Conservation (phyloP, 1,140 invertebrate species). For the Spodoptera litura region DNA sequence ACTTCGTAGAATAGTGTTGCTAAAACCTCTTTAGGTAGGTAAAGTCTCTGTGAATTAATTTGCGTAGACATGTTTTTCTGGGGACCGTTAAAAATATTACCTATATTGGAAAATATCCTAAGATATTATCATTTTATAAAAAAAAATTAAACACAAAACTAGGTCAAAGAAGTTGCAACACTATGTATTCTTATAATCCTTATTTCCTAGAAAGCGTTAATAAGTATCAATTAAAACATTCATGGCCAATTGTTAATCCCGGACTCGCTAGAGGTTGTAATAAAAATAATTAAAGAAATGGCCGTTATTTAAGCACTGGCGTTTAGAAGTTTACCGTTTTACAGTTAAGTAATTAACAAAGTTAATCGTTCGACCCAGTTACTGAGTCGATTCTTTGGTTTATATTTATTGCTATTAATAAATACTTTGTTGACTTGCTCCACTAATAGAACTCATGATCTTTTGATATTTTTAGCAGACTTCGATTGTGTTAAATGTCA, state of each 20-base stretch:
- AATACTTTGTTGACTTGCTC: conserved; percentile 2
- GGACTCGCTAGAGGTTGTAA: not conserved
- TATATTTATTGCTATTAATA: conserved; percentile 24
- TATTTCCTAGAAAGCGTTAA: too few species aligned
- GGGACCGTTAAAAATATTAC: too few species aligned
- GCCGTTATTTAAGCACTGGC: conserved; percentile 16
- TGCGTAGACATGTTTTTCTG: too few species aligned
- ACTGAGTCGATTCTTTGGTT: conserved; percentile 14
- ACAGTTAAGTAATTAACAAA: conserved; percentile 34
- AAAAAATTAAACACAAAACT: too few species aligned
- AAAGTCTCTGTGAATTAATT: too few species aligned
- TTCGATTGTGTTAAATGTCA: not conserved
- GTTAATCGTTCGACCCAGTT: conserved; percentile 34
- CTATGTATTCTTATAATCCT: too few species aligned
- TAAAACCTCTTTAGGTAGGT: too few species aligned
- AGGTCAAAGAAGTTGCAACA: too few species aligned
- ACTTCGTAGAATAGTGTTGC: too few species aligned
- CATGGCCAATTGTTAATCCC: not conserved
- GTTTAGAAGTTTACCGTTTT: conserved; percentile 7
- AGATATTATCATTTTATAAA: too few species aligned
- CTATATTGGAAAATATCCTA: too few species aligned
- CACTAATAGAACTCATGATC: not conserved
- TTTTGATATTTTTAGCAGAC: conserved; percentile 3
- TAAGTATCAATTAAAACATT: too few species aligned
- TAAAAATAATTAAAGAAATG: conserved; percentile 30